Base-by-base conservation (phyloP, 1,140 invertebrate genomes). In the Bursaphelenchus mucronatus region DNA sequence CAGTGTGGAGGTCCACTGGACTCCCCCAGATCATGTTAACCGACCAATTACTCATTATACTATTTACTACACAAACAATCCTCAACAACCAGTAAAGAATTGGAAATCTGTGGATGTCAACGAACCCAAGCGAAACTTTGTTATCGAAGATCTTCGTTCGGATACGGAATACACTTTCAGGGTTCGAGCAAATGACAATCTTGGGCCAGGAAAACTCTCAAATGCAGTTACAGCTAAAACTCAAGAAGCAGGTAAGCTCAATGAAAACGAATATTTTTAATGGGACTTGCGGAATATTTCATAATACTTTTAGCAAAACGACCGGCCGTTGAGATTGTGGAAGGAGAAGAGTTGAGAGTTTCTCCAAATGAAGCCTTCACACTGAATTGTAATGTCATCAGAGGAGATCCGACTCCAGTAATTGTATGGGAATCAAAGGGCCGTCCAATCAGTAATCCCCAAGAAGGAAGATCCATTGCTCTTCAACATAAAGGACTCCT, bases 31-130 rank as follows among this genome's bases (percentile, higher is more conserved):
- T 52, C 67, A 74, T 19, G 61, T 79, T 40, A 80, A 81, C 61
- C 61, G 79, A n/a, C 78, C 78, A 46, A 65, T 80, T 46, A 80
- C 79, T 6, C 61, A 58, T 9, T 80, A 80, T 56, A 77, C 78
- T 13, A 55, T 80, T 19, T 78, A 81, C 52, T 80, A 80, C 73
- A 80, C 78, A 7, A 80, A 66, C n/a, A 76, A 80, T 47, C 59
- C 52, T 45, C 53, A 70, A 44, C 74, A 79, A 52, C 76, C 78
- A 7, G 55, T 80, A n/a, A 73, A 71, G 46, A 75, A 76, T 59
- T 74, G 78, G 76, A 69, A 77, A 51, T 63, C 64, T 17, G 10
- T 79, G 3, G 55, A 69, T 58, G 70, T 79, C 40, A 54, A 76
- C 17, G 71, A 80, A 43, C 79, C 79, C 9, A 64, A 66, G 3